Evolutionary conservation across 2,113 vertebrate species (phyloP).

Genomic region (Nannospalax galili): DNA sequence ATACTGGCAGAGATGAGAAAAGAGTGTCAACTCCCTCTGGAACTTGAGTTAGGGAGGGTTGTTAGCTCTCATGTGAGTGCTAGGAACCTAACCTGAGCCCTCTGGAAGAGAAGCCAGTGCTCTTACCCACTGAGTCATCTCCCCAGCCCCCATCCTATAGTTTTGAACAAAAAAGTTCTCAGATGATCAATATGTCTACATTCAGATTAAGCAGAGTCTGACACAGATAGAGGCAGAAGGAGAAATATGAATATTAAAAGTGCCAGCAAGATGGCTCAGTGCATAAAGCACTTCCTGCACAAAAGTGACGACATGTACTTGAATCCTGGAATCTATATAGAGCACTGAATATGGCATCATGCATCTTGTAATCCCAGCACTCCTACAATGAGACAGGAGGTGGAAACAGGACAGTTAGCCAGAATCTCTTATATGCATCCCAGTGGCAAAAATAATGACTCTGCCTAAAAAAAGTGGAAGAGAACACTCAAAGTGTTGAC

Average conservation of each 20-base stretch:
- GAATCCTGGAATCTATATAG: no score
- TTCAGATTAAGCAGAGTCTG: not conserved
- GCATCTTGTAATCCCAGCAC: not conserved
- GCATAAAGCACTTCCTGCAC: not conserved
- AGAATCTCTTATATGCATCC: not conserved
- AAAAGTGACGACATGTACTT: not conserved
- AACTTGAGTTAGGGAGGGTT: no score
- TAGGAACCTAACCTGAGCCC: no score
- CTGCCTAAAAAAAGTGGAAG: not conserved
- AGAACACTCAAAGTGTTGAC: not conserved
- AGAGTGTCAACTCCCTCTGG: no score
- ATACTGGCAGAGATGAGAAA: no score
- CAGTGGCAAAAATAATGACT: not conserved
- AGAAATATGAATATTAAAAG: not conserved
- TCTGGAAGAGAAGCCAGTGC: no score
- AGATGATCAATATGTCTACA: not conserved
- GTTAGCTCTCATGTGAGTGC: no score
- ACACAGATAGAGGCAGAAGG: not conserved
- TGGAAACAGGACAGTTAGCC: not conserved
- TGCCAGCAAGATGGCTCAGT: no score
- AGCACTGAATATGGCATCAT: not conserved
- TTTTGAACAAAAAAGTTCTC: not conserved
- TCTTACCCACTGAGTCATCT: no score
- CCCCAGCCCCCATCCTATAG: not conserved
- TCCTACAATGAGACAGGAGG: no score